Evolutionary conservation across 64 coral and sea anemone species (phyloP).

Genomic region (Dendronephthya gigantea): DNA sequence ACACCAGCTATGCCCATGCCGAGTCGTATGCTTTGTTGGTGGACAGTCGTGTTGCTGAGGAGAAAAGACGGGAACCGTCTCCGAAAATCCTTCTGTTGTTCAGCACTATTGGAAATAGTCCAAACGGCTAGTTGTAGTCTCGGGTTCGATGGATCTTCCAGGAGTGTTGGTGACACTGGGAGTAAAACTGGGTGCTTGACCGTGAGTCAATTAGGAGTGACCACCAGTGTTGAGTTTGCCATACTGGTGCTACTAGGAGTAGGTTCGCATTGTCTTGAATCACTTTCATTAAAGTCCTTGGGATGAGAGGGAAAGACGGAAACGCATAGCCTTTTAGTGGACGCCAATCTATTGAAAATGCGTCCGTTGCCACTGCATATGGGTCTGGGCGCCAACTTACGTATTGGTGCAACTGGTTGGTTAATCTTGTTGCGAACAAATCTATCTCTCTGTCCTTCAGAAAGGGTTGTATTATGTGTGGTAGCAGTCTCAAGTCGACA

Average conservation of each 20-base stretch:
- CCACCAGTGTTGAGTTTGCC: not conserved
- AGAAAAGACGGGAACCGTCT: not conserved
- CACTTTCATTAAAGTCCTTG: not conserved
- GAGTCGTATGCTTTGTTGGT: not conserved
- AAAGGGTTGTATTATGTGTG: not conserved
- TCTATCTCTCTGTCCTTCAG: not conserved
- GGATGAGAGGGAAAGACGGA: not conserved
- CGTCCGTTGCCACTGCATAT: not conserved
- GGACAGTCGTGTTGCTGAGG: not conserved
- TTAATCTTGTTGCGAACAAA: not conserved
- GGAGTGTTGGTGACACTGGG: not conserved
- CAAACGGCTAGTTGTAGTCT: not conserved
- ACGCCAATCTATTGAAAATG: not conserved
- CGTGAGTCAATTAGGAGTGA: not conserved
- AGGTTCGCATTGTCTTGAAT: not conserved
- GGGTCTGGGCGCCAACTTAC: not conserved
- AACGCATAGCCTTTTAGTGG: not conserved
- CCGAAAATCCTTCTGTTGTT: not conserved
- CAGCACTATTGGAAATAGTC: not conserved
- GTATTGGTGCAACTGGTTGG: not conserved
- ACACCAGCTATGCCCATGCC: conserved; percentile 3
- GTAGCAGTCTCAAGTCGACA: not conserved
- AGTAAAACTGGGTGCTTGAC: not conserved
- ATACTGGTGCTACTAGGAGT: not conserved
- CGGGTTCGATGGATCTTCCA: not conserved